A percentile compares a stretch with the other conserved stretches of the same genome.
Conservation (phyloP, 2,113 vertebrate species). For the Craseonycteris thonglongyai region DNA sequence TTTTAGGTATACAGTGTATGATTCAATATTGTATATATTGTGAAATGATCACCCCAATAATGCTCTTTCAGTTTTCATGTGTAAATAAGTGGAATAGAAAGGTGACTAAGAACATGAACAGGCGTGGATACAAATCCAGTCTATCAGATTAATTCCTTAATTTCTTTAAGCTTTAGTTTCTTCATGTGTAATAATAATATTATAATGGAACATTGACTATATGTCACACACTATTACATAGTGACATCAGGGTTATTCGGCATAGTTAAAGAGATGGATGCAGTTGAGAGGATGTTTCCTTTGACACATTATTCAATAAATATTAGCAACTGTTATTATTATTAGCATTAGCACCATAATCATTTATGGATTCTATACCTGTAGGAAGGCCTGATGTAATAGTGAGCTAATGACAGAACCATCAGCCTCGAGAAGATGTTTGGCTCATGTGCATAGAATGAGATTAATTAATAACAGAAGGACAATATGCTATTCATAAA, state of each 20-base stretch:
- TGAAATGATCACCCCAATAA: background rate
- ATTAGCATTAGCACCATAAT: background rate
- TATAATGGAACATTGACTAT: background rate
- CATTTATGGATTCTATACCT: background rate
- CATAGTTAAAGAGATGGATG: background rate
- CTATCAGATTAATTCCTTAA: background rate
- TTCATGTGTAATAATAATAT: background rate
- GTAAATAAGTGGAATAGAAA: background rate
- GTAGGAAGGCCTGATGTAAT: background rate
- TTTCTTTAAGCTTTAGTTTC: background rate
- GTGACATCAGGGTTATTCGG: background rate
- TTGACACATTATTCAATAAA: background rate
- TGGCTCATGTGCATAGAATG: background rate
- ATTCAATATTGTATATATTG: background rate
- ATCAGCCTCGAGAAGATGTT: background rate
- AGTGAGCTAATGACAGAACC: background rate
- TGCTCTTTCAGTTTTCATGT: background rate
- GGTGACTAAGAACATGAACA: background rate
- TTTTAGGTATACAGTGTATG: background rate
- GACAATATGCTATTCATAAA: constrained; percentile 32
- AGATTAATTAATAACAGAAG: constrained; percentile 55
- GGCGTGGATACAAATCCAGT: background rate
- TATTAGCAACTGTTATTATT: background rate
- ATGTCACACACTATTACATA: background rate
- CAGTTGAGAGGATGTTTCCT: background rate